Evolutionary conservation across 1,140 invertebrate species (phyloP).

Genomic region (Ceratosolen solmsi): DNA sequence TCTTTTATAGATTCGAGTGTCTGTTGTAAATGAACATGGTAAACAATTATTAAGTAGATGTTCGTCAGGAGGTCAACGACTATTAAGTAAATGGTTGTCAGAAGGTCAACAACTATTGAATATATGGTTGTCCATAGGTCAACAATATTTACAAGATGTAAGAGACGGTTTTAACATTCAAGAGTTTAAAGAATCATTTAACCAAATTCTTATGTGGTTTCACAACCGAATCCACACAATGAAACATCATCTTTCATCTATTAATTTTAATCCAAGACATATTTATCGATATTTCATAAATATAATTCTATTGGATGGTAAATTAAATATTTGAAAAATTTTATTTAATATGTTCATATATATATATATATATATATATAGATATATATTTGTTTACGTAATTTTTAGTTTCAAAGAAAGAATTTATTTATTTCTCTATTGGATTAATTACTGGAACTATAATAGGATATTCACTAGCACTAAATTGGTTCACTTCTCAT

Average conservation of each 20-base stretch:
- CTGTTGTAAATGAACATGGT: conserved; percentile 64
- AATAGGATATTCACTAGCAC: conserved; percentile 72
- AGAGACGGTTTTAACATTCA: conserved; percentile 64
- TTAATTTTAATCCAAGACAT: conserved; percentile 62
- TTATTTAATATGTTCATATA: no score
- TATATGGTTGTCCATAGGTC: conserved; percentile 62
- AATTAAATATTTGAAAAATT: no score
- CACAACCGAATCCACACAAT: conserved; percentile 62
- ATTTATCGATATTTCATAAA: conserved; percentile 62
- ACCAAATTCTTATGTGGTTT: conserved; percentile 60
- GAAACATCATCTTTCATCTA: conserved; percentile 59
- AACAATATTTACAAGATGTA: conserved; percentile 62
- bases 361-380: conserved; percentile 30
- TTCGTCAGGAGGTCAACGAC: no score
- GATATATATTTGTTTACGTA: conserved; percentile 42
- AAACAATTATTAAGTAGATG: conserved; percentile 67
- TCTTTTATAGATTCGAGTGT: conserved; percentile 66
- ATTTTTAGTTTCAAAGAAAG: conserved; percentile 69
- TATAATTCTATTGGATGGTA: no score
- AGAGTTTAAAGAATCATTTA: conserved; percentile 64
- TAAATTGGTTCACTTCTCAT: conserved; percentile 63
- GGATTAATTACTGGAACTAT: conserved; percentile 73
- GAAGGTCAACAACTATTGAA: conserved; percentile 64
- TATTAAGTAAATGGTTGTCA: conserved; percentile 61
- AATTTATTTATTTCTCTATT: conserved; percentile 72